Evolutionary conservation across 2,797 vertebrate species (phyloP).

Genomic region (Lophius americanus): DNA sequence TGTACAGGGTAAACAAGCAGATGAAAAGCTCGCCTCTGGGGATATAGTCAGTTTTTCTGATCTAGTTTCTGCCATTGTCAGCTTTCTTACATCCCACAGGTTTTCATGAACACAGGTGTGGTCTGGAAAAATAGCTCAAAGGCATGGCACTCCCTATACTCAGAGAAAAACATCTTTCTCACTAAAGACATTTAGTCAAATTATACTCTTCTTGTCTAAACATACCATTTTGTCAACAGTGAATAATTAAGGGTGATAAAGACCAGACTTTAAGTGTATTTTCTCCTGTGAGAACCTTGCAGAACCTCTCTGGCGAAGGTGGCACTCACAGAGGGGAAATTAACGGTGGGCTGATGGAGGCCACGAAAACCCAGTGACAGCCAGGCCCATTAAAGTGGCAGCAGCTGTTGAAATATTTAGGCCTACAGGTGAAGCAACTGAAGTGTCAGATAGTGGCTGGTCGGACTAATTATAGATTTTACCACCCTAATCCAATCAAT

Average conservation of each 20-base stretch:
- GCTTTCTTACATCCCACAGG: slow-evolving; percentile 35
- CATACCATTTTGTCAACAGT: too few relatives aligned
- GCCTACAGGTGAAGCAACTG: slow-evolving; percentile 46
- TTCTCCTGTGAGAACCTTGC: background rate
- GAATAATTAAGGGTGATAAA: too few relatives aligned
- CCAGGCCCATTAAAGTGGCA: slow-evolving; percentile 59
- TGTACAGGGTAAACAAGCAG: slow-evolving; percentile 11
- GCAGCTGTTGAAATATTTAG: slow-evolving; percentile 71
- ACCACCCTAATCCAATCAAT: slow-evolving; percentile 18
- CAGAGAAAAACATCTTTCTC: slow-evolving; percentile 30
- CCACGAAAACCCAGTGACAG: slow-evolving; percentile 47
- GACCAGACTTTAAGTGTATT: background rate
- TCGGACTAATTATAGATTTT: slow-evolving; percentile 35
- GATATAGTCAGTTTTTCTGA: slow-evolving; percentile 29
- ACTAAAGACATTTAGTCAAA: background rate
- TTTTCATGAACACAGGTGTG: slow-evolving; percentile 55
- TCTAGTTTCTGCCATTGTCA: slow-evolving; percentile 48
- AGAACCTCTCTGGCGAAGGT: background rate
- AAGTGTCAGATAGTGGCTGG: slow-evolving; percentile 33
- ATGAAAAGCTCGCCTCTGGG: slow-evolving; percentile 23
- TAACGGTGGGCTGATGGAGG: slow-evolving; percentile 15
- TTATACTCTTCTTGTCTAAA: background rate
- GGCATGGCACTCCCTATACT: slow-evolving; percentile 53
- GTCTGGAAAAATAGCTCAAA: slow-evolving; percentile 47
- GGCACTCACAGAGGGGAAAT: slow-evolving; percentile 19